Percentiles rank a stretch among this genome's conserved stretches.
These are phyloP conservation scores for Coenonympha arcania DNA, from an alignment of 2,888 invertebrate genomes.

Conservation along the genomic window DNA sequence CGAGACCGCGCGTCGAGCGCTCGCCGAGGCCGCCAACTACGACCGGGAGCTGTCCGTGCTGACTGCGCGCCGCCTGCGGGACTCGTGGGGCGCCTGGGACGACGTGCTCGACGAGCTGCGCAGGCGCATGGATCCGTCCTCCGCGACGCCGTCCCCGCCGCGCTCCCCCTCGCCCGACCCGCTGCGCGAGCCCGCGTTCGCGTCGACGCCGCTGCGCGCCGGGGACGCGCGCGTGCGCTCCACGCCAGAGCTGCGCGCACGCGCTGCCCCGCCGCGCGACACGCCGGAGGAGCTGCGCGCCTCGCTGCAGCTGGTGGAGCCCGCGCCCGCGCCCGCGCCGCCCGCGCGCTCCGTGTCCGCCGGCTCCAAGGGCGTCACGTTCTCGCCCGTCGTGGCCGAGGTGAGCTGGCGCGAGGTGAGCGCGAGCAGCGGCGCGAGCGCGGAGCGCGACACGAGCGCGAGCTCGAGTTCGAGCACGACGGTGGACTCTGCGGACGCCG, in stretches of 20 bases:
- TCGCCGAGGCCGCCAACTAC: conserved; percentile 71
- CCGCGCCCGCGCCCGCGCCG: conserved; percentile 42
- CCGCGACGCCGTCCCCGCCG: conserved; percentile 57
- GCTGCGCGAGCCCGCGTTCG: conserved; percentile 64
- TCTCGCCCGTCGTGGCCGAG: conserved; percentile 85
- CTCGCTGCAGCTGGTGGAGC: conserved; percentile 74
- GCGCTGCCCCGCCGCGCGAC: conserved; percentile 57
- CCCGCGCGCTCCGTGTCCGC: conserved; percentile 63
- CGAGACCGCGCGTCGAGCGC: conserved; percentile 56
- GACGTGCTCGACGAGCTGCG: conserved; percentile 67
- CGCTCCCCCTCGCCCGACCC: conserved; percentile 61
- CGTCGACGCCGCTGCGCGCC: conserved; percentile 76
- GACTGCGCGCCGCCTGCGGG: conserved; percentile 64
- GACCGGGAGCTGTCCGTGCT: conserved; percentile 74
- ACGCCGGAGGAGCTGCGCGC: conserved; percentile 69
- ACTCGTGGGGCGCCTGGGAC: conserved; percentile 71
- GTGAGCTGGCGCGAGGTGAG: conserved; percentile 83
- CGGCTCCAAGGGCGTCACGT: conserved; percentile 80
- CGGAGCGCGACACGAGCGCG: conserved; percentile 52
- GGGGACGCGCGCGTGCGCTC: conserved; percentile 62
- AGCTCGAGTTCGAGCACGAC: conserved; percentile 47
- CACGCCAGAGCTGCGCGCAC: conserved; percentile 76
- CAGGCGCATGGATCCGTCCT: conserved; percentile 57
- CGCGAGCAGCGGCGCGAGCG: conserved; percentile 47
- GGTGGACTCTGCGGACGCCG: conserved; percentile 64